A percentile compares a stretch with the other conserved stretches of the same genome.
Conservation (phyloP, 92 coral and sea anemone species). For the Siderastrea siderea region DNA sequence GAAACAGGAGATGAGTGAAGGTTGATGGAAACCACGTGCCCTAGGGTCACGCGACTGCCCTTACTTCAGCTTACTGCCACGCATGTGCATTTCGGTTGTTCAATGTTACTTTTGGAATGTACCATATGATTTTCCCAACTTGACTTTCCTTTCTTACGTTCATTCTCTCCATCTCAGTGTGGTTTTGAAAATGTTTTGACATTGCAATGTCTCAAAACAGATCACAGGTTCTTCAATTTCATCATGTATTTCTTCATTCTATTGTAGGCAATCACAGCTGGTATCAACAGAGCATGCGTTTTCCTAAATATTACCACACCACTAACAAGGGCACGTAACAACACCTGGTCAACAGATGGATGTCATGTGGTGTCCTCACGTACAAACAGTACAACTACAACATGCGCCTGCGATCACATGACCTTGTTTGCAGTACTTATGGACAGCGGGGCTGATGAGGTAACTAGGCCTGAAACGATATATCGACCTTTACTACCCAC, state of each 20-base stretch:
- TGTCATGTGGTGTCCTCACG: constrained; percentile 39
- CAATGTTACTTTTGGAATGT: no score
- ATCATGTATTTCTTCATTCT: neutral
- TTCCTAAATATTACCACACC: neutral
- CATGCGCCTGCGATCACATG: constrained; percentile 69
- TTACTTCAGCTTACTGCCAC: no score
- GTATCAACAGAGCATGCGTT: neutral
- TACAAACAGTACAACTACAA: constrained; percentile 52
- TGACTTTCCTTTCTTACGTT: no score
- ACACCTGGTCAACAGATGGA: constrained; percentile 56
- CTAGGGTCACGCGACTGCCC: no score
- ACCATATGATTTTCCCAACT: no score
- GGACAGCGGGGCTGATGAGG: constrained; percentile 51
- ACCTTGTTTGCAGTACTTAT: constrained; percentile 66
- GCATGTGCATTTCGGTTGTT: no score
- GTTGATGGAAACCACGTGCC: no score
- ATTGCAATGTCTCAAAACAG: no score
- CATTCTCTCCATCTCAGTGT: no score
- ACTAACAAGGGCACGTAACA: neutral
- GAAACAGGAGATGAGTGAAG: no score
- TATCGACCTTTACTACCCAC: no score
- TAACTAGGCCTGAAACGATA: constrained; percentile 3
- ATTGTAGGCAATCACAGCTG: neutral
- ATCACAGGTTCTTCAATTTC: neutral
- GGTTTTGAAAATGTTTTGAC: no score